Conservation (phyloP, 2,113 vertebrate genomes). For the Pedionomus torquatus region DNA sequence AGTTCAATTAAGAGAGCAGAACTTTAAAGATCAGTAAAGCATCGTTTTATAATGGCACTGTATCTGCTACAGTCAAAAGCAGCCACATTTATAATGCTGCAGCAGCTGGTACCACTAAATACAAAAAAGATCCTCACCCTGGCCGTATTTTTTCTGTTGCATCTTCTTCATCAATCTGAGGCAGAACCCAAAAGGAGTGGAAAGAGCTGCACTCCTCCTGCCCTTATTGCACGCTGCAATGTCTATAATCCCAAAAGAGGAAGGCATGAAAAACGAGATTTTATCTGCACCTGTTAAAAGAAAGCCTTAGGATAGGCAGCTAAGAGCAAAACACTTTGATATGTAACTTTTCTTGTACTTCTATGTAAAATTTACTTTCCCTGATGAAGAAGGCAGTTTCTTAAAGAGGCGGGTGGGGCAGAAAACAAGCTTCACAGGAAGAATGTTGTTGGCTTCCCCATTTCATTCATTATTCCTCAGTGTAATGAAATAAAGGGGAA, state of each 20-base stretch:
- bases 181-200: neutral
- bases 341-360: neutral
- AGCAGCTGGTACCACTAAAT: neutral
- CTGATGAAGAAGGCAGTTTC: neutral
- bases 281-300: neutral
- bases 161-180: neutral
- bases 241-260: neutral
- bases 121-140: neutral
- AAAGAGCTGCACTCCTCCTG: neutral
- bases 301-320: neutral
- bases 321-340: neutral
- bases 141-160: neutral
- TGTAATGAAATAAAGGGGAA: neutral
- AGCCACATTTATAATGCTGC: neutral
- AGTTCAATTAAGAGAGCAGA: slow-evolving; percentile 5
- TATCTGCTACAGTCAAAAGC: neutral
- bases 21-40: neutral
- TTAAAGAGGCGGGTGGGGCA: neutral
- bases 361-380: neutral
- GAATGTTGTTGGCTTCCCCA: neutral
- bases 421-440: neutral
- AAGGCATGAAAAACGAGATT: neutral
- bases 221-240: neutral
- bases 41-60: neutral
- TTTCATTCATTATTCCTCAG: neutral